These are phyloP conservation scores for Anoplophora glabripennis DNA, from an alignment of 1,140 invertebrate species.

Conservation along the genomic window DNA sequence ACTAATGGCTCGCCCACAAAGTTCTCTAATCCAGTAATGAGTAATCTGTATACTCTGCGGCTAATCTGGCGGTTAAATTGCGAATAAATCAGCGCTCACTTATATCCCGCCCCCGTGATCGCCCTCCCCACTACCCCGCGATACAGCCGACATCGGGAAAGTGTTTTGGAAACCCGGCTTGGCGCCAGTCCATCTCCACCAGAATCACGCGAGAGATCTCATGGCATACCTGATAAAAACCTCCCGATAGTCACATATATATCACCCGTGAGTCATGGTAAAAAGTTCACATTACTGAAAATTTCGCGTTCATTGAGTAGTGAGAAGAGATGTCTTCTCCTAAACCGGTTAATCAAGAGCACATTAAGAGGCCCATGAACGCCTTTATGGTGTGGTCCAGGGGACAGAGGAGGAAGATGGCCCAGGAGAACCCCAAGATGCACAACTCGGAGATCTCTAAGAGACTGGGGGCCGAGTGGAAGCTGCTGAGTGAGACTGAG, in stretches of 20 bases:
- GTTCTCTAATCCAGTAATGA: too few relatives aligned
- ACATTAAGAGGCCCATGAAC: slow-evolving; percentile 90
- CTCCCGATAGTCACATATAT: not conserved
- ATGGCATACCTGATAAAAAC: not conserved
- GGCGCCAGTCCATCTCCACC: slow-evolving; percentile 27
- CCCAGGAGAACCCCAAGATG: slow-evolving; percentile 98
- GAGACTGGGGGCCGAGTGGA: slow-evolving; percentile 86
- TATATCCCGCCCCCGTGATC: slow-evolving; percentile 19
- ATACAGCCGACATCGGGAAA: slow-evolving; percentile 34
- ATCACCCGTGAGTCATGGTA: not conserved
- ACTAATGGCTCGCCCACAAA: too few relatives aligned
- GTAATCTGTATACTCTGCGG: not conserved
- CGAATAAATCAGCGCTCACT: slow-evolving; percentile 29
- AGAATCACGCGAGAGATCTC: not conserved
- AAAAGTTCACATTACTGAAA: not conserved
- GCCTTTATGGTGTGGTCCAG: slow-evolving; percentile 93
- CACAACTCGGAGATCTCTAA: slow-evolving; percentile 95
- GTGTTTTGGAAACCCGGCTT: slow-evolving; percentile 28
- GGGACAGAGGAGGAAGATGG: slow-evolving; percentile 90
- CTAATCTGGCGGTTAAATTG: slow-evolving; percentile 23
- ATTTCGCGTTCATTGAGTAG: not conserved
- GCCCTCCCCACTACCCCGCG: slow-evolving; percentile 25
- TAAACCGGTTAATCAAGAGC: slow-evolving; percentile 56
- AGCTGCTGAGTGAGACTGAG: slow-evolving; percentile 81
- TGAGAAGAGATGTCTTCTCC: slow-evolving; percentile 41